Percentiles rank a stretch among this genome's conserved stretches.
Evolutionary conservation across 2,888 invertebrate genomes (phyloP).

Genomic region (Subacronicta megacephala): DNA sequence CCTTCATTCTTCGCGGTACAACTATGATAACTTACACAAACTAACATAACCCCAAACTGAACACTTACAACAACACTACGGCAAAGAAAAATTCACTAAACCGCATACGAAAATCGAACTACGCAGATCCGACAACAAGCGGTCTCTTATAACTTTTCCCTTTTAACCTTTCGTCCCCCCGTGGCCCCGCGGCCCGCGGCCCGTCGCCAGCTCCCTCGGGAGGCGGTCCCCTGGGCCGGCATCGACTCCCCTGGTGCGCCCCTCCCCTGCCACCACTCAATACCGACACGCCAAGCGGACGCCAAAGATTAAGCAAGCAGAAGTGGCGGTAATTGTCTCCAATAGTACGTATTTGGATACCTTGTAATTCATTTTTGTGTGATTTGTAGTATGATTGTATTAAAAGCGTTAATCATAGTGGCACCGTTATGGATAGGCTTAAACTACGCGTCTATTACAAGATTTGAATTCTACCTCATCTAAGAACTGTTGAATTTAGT

Average conservation of each 20-base stretch:
- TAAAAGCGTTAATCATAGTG: too few relatives aligned
- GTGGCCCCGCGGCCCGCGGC: constrained; percentile 61
- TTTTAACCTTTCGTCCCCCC: constrained; percentile 87
- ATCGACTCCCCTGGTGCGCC: constrained; percentile 80
- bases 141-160: constrained; percentile 90
- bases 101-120: constrained; percentile 82
- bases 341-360: constrained; percentile 24
- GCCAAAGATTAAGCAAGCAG: constrained; percentile 79
- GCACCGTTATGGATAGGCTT: too few relatives aligned
- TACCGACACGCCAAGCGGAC: constrained; percentile 87
- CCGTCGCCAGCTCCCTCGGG: constrained; percentile 79
- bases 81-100: constrained; percentile 64
- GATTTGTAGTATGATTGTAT: too few relatives aligned
- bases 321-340: constrained; percentile 45
- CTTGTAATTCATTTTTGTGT: too few relatives aligned
- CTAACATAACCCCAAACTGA: constrained; percentile 24
- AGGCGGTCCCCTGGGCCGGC: constrained; percentile 89
- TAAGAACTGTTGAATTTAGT: too few relatives aligned
- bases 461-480: too few relatives aligned
- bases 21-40: constrained; percentile 31
- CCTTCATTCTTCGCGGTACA: neutral
- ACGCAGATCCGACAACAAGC: constrained; percentile 86
- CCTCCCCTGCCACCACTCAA: constrained; percentile 87
- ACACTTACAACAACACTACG: constrained; percentile 24
- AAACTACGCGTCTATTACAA: too few relatives aligned